Base-by-base conservation (phyloP, 2,888 invertebrate species). In the Zygogramma bicolorata region DNA sequence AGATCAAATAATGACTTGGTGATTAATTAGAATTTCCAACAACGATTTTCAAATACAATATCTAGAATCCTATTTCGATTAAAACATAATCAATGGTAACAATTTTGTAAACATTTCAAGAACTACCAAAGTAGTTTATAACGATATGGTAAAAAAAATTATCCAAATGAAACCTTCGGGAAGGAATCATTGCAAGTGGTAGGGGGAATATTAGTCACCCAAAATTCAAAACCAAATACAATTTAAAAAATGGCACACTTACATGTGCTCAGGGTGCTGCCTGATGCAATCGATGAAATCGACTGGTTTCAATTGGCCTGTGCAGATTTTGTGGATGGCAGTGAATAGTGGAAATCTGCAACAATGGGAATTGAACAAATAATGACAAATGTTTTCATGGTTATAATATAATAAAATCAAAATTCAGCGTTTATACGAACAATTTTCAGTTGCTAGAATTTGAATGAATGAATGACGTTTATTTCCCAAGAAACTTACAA, bases 241-340 rank as follows among this genome's bases (percentile, higher is more conserved):
- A 63, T 15, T 10, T 3, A 38, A 38, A 13, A 73, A 67, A 65
- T 7, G 59, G 70, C 74, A 76, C 77, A 88, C 95, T 95, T 95
- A 98, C 97, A 96, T 95, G 92, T 98, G 98, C 88, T 97, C 97
- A 29, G 98, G 98, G 87, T 98, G 98, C 85, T 93, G 93, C 87
- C 96, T 94, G 88, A 99, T 94, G 88, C 95, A 96, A 85, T 96
- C 93, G 82, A 99, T 95, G 87, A 99, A 92, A 82, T 95, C 93
- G 66, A 88, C 87, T 1, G 97, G 93, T 82, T 92, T 91, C 81
- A 97, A 86, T 85, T 95, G 92, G 74, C 95, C 95, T 75, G 90
- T 91, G 88, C 98, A 99, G 85, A 99, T 98, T 86, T 92, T 93
- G 89, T 97, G 97, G 80, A 99, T 95, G 49, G 98, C 96, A 34